phyloP scores from a whole-genome alignment of 2,797 vertebrate species.

The Dromococcyx pavoninus region DNA sequence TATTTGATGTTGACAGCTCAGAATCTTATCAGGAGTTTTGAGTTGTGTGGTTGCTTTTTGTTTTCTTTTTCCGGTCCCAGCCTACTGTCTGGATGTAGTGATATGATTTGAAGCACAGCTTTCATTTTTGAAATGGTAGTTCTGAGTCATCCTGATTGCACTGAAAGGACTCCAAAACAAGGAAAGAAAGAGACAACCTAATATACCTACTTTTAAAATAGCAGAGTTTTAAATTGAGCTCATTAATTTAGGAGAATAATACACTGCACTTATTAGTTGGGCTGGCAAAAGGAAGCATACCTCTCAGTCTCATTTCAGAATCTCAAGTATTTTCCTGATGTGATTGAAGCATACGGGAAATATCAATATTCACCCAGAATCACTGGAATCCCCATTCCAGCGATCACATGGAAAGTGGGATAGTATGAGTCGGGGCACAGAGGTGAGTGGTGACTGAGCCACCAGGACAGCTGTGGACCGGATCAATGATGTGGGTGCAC shows the following conservation, averaged over 20 bases:
- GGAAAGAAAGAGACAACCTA: background rate
- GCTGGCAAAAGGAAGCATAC: background rate
- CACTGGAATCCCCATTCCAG: background rate
- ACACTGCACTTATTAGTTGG: background rate
- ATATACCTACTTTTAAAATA: background rate
- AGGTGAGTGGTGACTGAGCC: background rate
- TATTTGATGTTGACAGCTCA: background rate
- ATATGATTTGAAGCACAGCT: background rate
- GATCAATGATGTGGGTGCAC: background rate
- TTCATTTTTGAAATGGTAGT: background rate
- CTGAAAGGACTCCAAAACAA: background rate
- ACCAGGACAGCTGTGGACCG: background rate
- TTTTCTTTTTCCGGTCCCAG: background rate
- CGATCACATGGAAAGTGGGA: background rate
- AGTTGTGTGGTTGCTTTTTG: background rate
- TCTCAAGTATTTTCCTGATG: background rate
- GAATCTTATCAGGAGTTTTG: background rate
- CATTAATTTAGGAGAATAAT: background rate
- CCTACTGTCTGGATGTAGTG: background rate
- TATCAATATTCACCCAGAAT: background rate
- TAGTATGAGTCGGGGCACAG: rapidly evolving
- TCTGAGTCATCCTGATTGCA: background rate
- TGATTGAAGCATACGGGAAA: background rate
- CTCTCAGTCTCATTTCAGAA: background rate
- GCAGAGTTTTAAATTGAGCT: background rate